Percentiles rank a stretch among this genome's conserved stretches.
Evolutionary conservation across 2,888 invertebrate genomes (phyloP).

Genomic region (Yponomeuta malinellus): DNA sequence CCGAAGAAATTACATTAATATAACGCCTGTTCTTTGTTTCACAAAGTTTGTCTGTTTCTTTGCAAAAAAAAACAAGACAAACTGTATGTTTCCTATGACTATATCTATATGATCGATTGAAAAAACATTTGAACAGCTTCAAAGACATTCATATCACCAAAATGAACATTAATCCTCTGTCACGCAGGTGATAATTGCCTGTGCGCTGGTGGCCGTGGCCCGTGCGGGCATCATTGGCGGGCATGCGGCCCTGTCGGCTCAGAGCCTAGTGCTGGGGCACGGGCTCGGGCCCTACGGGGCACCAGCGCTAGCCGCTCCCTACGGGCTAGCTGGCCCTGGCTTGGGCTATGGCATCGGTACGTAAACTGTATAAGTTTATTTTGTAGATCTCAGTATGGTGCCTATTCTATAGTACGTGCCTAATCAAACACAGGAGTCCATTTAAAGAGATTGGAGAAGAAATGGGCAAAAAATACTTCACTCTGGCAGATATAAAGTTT

Average conservation of each 20-base stretch:
- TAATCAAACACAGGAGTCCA: too few relatives aligned
- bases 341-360: conserved; percentile 33
- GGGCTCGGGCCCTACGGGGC: conserved; percentile 22
- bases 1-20: too few relatives aligned
- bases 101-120: too few relatives aligned
- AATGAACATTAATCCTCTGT: background rate
- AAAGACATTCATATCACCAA: background rate
- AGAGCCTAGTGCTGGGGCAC: conserved; percentile 57
- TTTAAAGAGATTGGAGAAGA: too few relatives aligned
- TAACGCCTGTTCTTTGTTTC: too few relatives aligned
- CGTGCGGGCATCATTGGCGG: conserved; percentile 64
- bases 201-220: conserved; percentile 56
- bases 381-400: background rate
- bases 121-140: too few relatives aligned
- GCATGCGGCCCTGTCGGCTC: conserved; percentile 60
- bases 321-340: conserved; percentile 43
- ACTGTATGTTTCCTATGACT: too few relatives aligned
- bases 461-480: too few relatives aligned
- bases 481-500: too few relatives aligned
- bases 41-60: too few relatives aligned
- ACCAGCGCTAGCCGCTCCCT: conserved; percentile 34
- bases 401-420: too few relatives aligned
- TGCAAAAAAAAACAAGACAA: too few relatives aligned
- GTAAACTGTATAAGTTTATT: conserved; percentile 9
- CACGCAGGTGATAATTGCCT: conserved; percentile 44